Evolutionary conservation across 2,113 vertebrate species (phyloP), one percentile per base, ranked within the genome.

Genomic region (Pollimyrus isidori): DNA sequence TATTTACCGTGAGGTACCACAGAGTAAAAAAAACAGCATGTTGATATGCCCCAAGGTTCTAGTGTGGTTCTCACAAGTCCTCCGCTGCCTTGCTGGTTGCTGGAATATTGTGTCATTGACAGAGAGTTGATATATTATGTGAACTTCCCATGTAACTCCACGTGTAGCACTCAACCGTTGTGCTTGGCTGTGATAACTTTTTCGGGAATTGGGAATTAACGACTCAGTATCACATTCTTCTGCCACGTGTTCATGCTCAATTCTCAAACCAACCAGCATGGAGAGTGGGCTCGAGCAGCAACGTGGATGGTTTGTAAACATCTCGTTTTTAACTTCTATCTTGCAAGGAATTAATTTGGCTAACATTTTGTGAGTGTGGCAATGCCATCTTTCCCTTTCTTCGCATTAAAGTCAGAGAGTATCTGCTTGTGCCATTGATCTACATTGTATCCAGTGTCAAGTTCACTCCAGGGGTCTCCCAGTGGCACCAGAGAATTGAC

Each of bases 321-420:
- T 80, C 69, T 85, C 30, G 65, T 56, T 92, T 92, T 93, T 91
- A 90, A 90, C 42, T 93, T 93, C 35, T 93, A 95, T 94, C 92
- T 50, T 94, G 90, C 92, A 94, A 88, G 92, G 92, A 91, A 91
- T 94, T 88, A 90, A 94, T 92, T 92, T 94, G n/a, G 88, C 93
- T 19, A 93, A 95, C 65, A 91, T 94, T 92, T 94, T 94, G 93
- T 95, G 90, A 95, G 94, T 94, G 92, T 85, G 89, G 19, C 17
- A 35, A 39, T 19, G 73, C 73, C 15, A 2, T 21, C 30, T 17
- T 80, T 80, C 35, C 73, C 35, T 42, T 80, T 13, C 73, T 80
- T 35, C 39, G 4, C 15, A 2, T 19, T 80, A 80, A 80, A 80
- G 15, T 80, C 35, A 2, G 35, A 19, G 17, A 80, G 39, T 39